Evolutionary conservation across 2,888 invertebrate genomes (phyloP), one percentile per base, ranked within the genome.

Genomic region (Holacanthella duospinosa): DNA sequence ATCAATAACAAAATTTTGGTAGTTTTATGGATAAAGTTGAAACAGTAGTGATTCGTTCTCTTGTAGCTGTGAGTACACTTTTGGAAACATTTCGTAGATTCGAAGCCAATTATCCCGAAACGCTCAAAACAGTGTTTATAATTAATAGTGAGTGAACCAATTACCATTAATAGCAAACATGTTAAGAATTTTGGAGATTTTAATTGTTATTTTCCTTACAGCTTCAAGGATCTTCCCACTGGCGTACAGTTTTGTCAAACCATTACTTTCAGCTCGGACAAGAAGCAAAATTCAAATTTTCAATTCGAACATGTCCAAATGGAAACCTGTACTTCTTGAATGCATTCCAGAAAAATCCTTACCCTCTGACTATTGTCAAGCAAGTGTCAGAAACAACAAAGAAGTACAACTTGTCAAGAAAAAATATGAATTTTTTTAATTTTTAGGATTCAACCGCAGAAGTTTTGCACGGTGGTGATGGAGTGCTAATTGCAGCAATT

Each of bases 31-130:
- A 12, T 25, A 53, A 53, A 6, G 54, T 6, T 12, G n/a, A 53
- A 53, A 53, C n/a, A 6, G 25, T n/a, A n/a, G n/a, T n/a, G n/a
- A n/a, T n/a, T n/a, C n/a, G n/a, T 21, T 16, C 26, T 27, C 26
- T 36, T 62, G 29, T 29, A 66, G 70, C 68, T 2, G 64, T 68
- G 12, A 68, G 68, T 48, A 62, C 70, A 1, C 66, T 67, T 1
- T 44, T 70, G 48, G 70, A 68, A 55, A 70, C 70, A 12, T 66
- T 68, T 0, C 64, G 64, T 4, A 61, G 68, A 1, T 70, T 66
- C 43, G 70, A 68, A 55, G 59, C 64, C 6, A 70, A 70, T 60
- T 64, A 68, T 55, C 70, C 70, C 0, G 70, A 70, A 59, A 63
- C 64, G 4, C 48, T 70, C n/a, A 70, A 67, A 60, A 54, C 55